Evolutionary conservation across 2,888 invertebrate genomes (phyloP).

Genomic region (Lepidochitona cinerea): DNA sequence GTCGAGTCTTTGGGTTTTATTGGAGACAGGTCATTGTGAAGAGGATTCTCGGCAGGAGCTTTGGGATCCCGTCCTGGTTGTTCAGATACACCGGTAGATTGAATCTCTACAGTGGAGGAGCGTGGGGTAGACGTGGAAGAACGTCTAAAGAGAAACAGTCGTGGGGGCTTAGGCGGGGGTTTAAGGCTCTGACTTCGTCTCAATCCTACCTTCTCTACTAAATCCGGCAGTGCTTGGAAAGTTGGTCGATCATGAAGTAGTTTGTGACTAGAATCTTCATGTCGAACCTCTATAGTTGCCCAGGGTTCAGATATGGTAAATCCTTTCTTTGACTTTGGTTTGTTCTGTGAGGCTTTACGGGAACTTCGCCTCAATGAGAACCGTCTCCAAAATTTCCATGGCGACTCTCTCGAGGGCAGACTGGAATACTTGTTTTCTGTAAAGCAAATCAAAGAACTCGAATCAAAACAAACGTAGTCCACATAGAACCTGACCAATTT

Average conservation of each 20-base stretch:
- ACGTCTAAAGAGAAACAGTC: constrained; percentile 53
- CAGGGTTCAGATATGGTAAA: background rate
- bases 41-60: background rate
- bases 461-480: no score
- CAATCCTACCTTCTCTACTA: constrained; percentile 39
- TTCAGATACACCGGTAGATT: constrained; percentile 36
- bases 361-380: constrained; percentile 34
- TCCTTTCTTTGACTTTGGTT: background rate
- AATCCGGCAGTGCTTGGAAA: constrained; percentile 38
- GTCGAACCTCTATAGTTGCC: background rate
- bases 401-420: constrained; percentile 20
- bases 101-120: constrained; percentile 31
- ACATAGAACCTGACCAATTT: no score
- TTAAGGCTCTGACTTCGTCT: constrained; percentile 44
- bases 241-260: background rate
- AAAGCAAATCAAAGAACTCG: no score
- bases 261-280: background rate
- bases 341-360: background rate
- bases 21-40: background rate
- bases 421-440: constrained; percentile 18
- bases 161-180: constrained; percentile 61
- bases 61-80: background rate
- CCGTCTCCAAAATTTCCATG: constrained; percentile 55
- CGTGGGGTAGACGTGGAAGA: constrained; percentile 47
- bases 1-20: background rate